phyloP scores from a whole-genome alignment of 1,140 invertebrate species.

The Plodia interpunctella region DNA sequence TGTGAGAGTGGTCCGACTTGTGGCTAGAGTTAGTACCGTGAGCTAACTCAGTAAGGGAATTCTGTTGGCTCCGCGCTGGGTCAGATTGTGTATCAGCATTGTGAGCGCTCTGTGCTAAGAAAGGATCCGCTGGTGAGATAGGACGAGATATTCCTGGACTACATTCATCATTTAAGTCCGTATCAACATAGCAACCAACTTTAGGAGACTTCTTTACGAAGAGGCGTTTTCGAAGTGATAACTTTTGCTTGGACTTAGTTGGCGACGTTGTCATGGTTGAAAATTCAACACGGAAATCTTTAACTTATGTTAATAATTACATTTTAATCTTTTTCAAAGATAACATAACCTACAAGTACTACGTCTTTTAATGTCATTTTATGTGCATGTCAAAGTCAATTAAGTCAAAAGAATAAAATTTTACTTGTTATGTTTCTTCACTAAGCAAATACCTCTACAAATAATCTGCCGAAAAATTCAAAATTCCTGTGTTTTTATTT shows the following conservation, averaged over 20 bases:
- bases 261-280: constrained; percentile 71
- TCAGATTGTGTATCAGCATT: constrained; percentile 41
- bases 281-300: constrained; percentile 47
- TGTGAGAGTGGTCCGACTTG: constrained; percentile 32
- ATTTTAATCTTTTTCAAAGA: constrained; percentile 67
- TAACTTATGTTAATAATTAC: constrained; percentile 72
- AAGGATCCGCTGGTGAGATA: constrained; percentile 68
- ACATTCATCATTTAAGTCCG: constrained; percentile 68
- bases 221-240: constrained; percentile 68
- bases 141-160: constrained; percentile 57
- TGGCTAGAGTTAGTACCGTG: constrained; percentile 35
- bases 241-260: constrained; percentile 67
- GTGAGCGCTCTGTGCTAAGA: constrained; percentile 61
- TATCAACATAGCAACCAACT: constrained; percentile 73
- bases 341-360: constrained; percentile 53
- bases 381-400: constrained; percentile 16
- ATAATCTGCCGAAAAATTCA: not conserved
- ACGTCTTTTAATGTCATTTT: constrained; percentile 49
- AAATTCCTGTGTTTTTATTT: too few species aligned
- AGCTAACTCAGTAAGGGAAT: constrained; percentile 33
- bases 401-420: constrained; percentile 21
- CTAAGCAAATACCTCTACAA: not conserved
- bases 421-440: constrained; percentile 6
- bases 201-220: constrained; percentile 74
- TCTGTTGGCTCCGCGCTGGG: constrained; percentile 32